Evolutionary conservation across 2,888 invertebrate species (phyloP).

Genomic region (Calameuta filiformis): DNA sequence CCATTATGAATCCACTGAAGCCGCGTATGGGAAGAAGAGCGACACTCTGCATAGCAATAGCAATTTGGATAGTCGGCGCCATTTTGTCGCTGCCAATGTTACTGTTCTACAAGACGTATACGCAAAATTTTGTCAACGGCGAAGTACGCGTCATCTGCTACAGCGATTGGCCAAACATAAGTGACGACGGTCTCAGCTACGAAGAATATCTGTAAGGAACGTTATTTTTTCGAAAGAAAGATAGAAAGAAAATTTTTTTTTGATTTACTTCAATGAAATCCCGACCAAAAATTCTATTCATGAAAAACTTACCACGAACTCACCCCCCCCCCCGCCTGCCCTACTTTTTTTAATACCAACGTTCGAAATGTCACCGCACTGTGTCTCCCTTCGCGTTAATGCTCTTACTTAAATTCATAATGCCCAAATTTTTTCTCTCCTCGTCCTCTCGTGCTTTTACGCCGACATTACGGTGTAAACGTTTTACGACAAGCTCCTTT

Average conservation of each 20-base stretch:
- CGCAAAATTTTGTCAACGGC: conserved; percentile 70
- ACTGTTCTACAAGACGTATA: conserved; percentile 82
- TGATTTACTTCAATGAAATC: too few relatives aligned
- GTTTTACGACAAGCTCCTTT: conserved; percentile 14
- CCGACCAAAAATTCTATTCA: too few relatives aligned
- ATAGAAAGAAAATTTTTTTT: too few relatives aligned
- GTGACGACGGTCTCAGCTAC: conserved; percentile 75
- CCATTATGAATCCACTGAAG: conserved; percentile 92
- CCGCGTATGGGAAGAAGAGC: conserved; percentile 88
- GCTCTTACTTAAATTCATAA: not conserved
- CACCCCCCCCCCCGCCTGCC: too few relatives aligned
- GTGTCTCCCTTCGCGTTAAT: not conserved
- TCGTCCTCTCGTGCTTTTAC: not conserved
- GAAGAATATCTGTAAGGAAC: conserved; percentile 80
- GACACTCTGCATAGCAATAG: conserved; percentile 84
- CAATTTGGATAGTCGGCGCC: conserved; percentile 86
- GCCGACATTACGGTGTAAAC: conserved; percentile 7
- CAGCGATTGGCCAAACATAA: conserved; percentile 78
- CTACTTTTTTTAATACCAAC: too few relatives aligned
- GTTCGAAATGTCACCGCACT: too few relatives aligned
- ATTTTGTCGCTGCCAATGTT: conserved; percentile 87
- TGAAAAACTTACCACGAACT: too few relatives aligned
- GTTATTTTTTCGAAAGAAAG: too few relatives aligned
- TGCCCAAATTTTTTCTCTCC: not conserved
- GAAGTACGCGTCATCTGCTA: conserved; percentile 80